These are phyloP conservation scores for Castor canadensis DNA, from an alignment of 2,113 vertebrate species.

Conservation along the genomic window DNA sequence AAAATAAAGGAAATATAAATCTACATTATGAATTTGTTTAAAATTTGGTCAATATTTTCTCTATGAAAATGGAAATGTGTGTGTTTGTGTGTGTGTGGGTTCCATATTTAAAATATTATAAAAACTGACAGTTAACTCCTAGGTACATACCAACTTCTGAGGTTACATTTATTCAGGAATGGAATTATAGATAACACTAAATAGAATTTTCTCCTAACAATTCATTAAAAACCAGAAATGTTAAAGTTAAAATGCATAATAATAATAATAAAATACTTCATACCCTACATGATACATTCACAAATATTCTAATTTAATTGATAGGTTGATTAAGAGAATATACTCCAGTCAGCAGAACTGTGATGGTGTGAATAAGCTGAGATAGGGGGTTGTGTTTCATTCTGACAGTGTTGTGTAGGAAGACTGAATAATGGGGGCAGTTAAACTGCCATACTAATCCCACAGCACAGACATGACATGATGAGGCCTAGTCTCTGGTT, in stretches of 20 bases:
- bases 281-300: background rate
- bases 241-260: background rate
- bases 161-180: background rate
- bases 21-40: background rate
- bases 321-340: background rate
- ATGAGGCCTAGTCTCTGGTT: background rate
- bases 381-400: background rate
- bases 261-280: background rate
- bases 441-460: no score
- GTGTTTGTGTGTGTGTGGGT: background rate
- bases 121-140: background rate
- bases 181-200: background rate
- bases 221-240: background rate
- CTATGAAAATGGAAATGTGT: background rate
- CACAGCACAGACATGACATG: background rate
- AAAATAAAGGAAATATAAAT: conserved; percentile 9
- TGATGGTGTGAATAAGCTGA: background rate
- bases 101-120: background rate
- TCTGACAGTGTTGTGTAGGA: background rate
- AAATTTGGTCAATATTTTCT: conserved; percentile 14
- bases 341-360: background rate
- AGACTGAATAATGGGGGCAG: background rate
- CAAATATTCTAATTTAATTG: background rate
- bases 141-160: background rate
- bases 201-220: background rate